phyloP scores from a whole-genome alignment of 1,140 invertebrate species.

The Ptiloglossa arizonensis region DNA sequence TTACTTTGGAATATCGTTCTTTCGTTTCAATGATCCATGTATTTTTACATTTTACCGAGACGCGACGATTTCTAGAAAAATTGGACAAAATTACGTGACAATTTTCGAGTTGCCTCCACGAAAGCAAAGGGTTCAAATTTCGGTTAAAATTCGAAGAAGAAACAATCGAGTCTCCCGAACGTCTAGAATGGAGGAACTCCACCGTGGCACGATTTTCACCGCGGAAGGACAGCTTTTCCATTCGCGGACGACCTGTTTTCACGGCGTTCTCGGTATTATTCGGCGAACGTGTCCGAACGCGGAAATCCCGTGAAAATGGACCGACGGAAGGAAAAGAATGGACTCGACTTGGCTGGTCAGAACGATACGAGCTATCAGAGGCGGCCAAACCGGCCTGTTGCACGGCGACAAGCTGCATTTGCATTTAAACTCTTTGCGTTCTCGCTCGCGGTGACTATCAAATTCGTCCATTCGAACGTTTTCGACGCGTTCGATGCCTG shows the following conservation, averaged over 20 bases:
- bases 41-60: too few species aligned
- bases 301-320: conserved; percentile 55
- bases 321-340: conserved; percentile 56
- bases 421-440: conserved; percentile 43
- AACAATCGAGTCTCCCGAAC: too few species aligned
- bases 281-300: conserved; percentile 26
- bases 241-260: neutral
- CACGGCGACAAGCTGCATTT: conserved; percentile 64
- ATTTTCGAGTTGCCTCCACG: too few species aligned
- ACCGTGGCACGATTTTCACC: too few species aligned
- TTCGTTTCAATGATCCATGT: too few species aligned
- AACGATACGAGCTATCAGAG: conserved; percentile 74
- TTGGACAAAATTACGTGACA: too few species aligned
- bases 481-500: conserved; percentile 18
- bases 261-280: conserved; percentile 34
- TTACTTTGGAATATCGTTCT: too few species aligned
- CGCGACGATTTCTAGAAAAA: too few species aligned
- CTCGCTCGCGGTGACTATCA: conserved; percentile 30
- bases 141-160: too few species aligned
- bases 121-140: too few species aligned
- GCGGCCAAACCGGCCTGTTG: conserved; percentile 68
- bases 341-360: conserved; percentile 58
- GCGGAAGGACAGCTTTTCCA: conserved; percentile 8
- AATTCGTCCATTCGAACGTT: conserved; percentile 56
- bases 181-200: too few species aligned